Evolutionary conservation across 1,140 invertebrate genomes (phyloP), one percentile per base, ranked within the genome.

Genomic region (Solenopsis invicta): DNA sequence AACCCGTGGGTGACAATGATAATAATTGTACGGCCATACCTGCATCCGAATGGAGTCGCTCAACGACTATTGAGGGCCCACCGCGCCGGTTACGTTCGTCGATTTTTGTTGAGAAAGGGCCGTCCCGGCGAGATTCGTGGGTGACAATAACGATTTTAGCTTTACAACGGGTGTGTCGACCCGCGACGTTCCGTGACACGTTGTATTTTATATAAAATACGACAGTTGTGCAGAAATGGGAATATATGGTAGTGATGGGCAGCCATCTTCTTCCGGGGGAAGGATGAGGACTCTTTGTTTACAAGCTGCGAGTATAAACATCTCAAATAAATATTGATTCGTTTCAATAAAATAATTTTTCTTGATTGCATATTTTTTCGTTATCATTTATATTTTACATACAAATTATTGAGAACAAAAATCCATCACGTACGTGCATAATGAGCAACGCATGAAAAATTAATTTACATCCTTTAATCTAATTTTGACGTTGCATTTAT

Each of bases 1-100:
- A 86, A 91, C 56, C 85, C 90, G 91, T 92, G 91, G 90, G 91
- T 92, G 91, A 90, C 87, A 85, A 86, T 80, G 85, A 88, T 88
- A 72, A 92, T 91, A 87, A 91, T 87, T 89, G 67, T 74, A 72
- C 56, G 62, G n/a, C 21, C 67, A 75, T 77, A 64, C 54, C 72
- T 74, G 75, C 64, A 66, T 69, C 64, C 64, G 64, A 16, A 84
- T 84, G 80, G 80, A 75, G 54, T 50, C 45, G 69, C 72, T 61
- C 61, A 56, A 69, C 34, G 84, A 59, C 34, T 52, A 41, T 71
- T 41, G 48, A 18, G 13, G 9, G 16, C 8, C 37, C 71, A 48
- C 21, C 78, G 41, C 21, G n/a, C 48, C 48, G 41, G 50, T 75
- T 72, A 81, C 29, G 64, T 48, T 78, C 75, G 74, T 45, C 34